phyloP scores from a whole-genome alignment of 2,113 vertebrate species.

The Albula goreensis region DNA sequence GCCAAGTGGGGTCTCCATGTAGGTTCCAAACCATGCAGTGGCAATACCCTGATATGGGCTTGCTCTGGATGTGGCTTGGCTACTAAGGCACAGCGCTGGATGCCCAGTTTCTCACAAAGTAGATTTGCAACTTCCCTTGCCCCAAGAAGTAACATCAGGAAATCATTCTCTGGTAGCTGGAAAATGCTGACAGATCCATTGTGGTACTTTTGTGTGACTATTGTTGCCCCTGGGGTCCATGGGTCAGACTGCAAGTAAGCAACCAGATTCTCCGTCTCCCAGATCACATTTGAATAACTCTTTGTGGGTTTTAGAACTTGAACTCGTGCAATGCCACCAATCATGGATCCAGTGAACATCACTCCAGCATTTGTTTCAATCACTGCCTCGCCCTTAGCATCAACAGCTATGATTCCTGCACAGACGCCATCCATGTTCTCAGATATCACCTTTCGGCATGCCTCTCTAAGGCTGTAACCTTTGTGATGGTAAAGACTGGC shows the following conservation, averaged over 20 bases:
- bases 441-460: conserved; percentile 67
- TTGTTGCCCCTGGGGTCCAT: conserved; percentile 67
- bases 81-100: conserved; percentile 67
- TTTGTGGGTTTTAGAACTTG: conserved; percentile 64
- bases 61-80: conserved; percentile 53
- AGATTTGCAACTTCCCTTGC: conserved; percentile 52
- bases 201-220: conserved; percentile 51
- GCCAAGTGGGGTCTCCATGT: conserved; percentile 67
- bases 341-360: conserved; percentile 70
- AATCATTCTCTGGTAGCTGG: conserved; percentile 57
- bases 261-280: conserved; percentile 61
- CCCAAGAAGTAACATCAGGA: conserved; percentile 57
- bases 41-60: conserved; percentile 60
- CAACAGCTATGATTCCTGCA: conserved; percentile 72
- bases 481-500: conserved; percentile 70
- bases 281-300: conserved; percentile 55
- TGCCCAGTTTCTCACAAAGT: conserved; percentile 61
- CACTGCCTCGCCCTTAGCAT: conserved; percentile 58
- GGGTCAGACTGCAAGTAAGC: conserved; percentile 66
- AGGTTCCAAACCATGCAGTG: conserved; percentile 65
- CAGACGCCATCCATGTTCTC: conserved; percentile 60
- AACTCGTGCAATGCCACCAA: conserved; percentile 52
- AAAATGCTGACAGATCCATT: conserved; percentile 54
- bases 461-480: conserved; percentile 62
- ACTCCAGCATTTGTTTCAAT: conserved; percentile 70